Evolutionary conservation across 1,140 invertebrate genomes (phyloP).

Genomic region (Atta texana): DNA sequence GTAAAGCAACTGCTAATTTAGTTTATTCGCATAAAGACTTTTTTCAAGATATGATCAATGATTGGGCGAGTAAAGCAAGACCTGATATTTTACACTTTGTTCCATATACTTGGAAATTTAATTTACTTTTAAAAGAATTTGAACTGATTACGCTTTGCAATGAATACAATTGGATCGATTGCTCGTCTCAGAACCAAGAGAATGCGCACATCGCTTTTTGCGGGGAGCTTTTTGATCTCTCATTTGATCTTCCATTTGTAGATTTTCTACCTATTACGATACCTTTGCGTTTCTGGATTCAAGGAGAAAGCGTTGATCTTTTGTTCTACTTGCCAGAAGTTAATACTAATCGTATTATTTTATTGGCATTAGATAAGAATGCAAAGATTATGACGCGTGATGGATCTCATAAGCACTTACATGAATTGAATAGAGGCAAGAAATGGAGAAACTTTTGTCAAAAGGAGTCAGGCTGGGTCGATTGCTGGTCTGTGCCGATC

Average conservation of each 20-base stretch:
- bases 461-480: constrained; percentile 95
- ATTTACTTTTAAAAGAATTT: constrained; percentile 96
- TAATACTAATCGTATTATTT: constrained; percentile 93
- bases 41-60: constrained; percentile 97
- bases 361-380: constrained; percentile 95
- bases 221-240: constrained; percentile 96
- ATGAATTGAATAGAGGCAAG: constrained; percentile 87
- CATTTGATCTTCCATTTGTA: constrained; percentile 96
- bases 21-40: constrained; percentile 98
- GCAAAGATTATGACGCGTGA: constrained; percentile 94
- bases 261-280: constrained; percentile 96
- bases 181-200: constrained; percentile 97
- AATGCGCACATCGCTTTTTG: constrained; percentile 97
- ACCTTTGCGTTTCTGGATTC: constrained; percentile 96
- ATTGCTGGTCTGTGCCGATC: constrained; percentile 98
- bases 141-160: constrained; percentile 97
- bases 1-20: constrained; percentile 96
- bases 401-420: constrained; percentile 87
- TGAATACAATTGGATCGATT: constrained; percentile 99
- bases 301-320: constrained; percentile 96
- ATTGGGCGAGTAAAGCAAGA: constrained; percentile 96
- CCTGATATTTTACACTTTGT: constrained; percentile 98
- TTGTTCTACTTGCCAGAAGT: constrained; percentile 96
- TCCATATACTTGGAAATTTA: constrained; percentile 98
- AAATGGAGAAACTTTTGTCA: constrained; percentile 96